These are phyloP conservation scores for Cremastinae sp. DNA, from an alignment of 2,888 invertebrate genomes.

Conservation along the genomic window DNA sequence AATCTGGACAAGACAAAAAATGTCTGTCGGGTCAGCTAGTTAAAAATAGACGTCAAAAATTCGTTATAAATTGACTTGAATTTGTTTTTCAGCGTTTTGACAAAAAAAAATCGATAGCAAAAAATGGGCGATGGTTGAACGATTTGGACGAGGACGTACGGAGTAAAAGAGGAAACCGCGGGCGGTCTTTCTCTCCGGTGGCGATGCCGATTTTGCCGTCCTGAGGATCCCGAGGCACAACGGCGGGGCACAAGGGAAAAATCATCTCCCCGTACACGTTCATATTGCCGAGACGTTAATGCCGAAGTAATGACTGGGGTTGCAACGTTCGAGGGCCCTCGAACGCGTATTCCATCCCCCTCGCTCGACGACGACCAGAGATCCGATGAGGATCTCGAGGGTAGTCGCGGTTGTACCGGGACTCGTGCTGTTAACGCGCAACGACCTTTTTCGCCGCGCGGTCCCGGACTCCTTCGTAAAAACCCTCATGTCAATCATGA, in stretches of 20 bases:
- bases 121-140: no score
- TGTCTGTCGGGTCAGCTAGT: no score
- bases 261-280: slow-evolving; percentile 69
- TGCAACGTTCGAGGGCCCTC: slow-evolving; percentile 76
- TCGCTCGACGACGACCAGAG: background rate
- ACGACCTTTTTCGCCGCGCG: slow-evolving; percentile 38
- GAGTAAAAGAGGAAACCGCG: no score
- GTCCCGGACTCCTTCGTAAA: slow-evolving; percentile 29
- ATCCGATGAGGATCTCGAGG: slow-evolving; percentile 35
- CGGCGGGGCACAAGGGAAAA: slow-evolving; percentile 63
- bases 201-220: no score
- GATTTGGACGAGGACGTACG: no score
- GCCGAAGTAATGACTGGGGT: slow-evolving; percentile 78
- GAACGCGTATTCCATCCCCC: slow-evolving; percentile 51
- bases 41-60: no score
- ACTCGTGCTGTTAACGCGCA: slow-evolving; percentile 45
- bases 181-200: no score
- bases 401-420: slow-evolving; percentile 50
- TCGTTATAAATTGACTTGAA: no score
- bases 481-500: slow-evolving; percentile 60
- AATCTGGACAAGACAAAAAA: no score
- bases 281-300: slow-evolving; percentile 70
- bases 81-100: no score
- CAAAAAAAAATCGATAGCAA: no score
- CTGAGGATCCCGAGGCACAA: no score